Conservation (phyloP, 2,113 vertebrate species). For the Seriola dumerili region DNA sequence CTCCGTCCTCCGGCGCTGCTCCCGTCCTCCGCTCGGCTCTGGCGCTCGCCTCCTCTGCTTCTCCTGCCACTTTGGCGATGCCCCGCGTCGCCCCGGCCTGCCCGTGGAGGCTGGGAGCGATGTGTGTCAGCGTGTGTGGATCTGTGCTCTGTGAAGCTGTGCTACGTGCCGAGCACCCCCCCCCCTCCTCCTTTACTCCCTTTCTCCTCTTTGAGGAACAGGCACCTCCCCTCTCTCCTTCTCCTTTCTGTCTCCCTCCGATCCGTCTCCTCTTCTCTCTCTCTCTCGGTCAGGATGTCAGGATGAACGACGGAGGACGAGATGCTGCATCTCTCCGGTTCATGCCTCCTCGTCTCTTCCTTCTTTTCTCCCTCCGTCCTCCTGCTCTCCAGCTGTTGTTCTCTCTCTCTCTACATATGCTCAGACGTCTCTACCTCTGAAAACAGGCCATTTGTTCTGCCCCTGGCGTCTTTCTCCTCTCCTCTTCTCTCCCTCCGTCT, state of each 20-base stretch:
- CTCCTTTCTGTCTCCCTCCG: slow-evolving; percentile 33
- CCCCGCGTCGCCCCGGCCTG: slow-evolving; percentile 62
- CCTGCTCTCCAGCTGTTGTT: slow-evolving; percentile 28
- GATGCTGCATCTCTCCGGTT: slow-evolving; percentile 55
- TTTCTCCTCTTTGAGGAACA: slow-evolving; percentile 43
- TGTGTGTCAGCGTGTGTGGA: slow-evolving; percentile 26
- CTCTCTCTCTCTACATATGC: slow-evolving; percentile 15
- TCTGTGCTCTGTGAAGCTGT: slow-evolving; percentile 26
- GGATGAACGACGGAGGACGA: slow-evolving; percentile 37
- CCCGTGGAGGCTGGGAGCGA: slow-evolving; percentile 59
- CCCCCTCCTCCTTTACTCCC: slow-evolving; percentile 26
- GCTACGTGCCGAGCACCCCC: slow-evolving; percentile 38
- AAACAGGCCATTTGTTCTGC: slow-evolving; percentile 7
- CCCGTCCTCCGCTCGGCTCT: slow-evolving; percentile 56
- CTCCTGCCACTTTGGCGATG: slow-evolving; percentile 79
- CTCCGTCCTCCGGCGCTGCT: slow-evolving; percentile 28
- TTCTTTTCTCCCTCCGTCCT: slow-evolving; percentile 12
- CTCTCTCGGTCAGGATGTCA: slow-evolving; percentile 62
- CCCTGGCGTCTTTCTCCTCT: neutral
- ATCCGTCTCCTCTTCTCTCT: neutral
- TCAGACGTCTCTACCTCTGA: slow-evolving; percentile 16
- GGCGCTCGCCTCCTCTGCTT: slow-evolving; percentile 55
- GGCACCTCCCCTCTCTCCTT: slow-evolving; percentile 47
- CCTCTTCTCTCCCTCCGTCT: neutral
- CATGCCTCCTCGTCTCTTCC: slow-evolving; percentile 24